Evolutionary conservation across 2,888 invertebrate genomes (phyloP).

Genomic region (Theodoxus fluviatilis): DNA sequence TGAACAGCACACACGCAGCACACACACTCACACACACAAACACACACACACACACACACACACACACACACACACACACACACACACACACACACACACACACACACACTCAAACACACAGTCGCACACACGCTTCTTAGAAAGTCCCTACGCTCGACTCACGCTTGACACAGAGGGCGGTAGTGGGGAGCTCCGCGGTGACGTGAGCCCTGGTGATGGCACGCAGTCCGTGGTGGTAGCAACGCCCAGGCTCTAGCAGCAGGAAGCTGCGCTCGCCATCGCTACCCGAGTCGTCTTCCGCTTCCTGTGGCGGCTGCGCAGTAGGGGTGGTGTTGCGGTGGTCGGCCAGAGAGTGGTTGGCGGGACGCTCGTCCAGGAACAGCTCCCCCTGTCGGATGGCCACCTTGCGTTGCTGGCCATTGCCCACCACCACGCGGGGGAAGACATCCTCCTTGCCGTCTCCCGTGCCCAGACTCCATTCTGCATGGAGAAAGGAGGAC

Average conservation of each 20-base stretch:
- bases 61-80: too few species aligned
- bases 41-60: too few species aligned
- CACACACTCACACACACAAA: too few species aligned
- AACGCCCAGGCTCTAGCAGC: slow-evolving; percentile 25
- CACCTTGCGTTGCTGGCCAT: not conserved
- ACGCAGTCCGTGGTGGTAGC: slow-evolving; percentile 3
- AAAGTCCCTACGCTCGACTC: too few species aligned
- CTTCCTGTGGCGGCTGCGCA: not conserved
- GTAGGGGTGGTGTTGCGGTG: slow-evolving; percentile 14
- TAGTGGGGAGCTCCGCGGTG: too few species aligned
- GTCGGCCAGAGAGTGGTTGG: slow-evolving; percentile 14
- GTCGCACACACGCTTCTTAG: too few species aligned
- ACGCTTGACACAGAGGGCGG: too few species aligned
- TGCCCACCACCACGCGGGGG: slow-evolving; percentile 13
- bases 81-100: too few species aligned
- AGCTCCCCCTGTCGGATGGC: slow-evolving; percentile 21
- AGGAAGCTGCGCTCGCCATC: too few species aligned
- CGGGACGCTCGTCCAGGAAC: slow-evolving; percentile 1
- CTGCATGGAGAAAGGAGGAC: too few species aligned
- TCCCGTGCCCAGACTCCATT: slow-evolving; percentile 13
- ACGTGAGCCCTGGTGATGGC: slow-evolving; percentile 25
- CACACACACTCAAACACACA: too few species aligned
- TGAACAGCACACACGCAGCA: too few species aligned
- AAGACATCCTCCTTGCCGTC: slow-evolving; percentile 20
- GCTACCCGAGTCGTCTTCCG: slow-evolving; percentile 12